phyloP scores from a whole-genome alignment of 2,797 vertebrate genomes.

The Buphagus erythrorhynchus region DNA sequence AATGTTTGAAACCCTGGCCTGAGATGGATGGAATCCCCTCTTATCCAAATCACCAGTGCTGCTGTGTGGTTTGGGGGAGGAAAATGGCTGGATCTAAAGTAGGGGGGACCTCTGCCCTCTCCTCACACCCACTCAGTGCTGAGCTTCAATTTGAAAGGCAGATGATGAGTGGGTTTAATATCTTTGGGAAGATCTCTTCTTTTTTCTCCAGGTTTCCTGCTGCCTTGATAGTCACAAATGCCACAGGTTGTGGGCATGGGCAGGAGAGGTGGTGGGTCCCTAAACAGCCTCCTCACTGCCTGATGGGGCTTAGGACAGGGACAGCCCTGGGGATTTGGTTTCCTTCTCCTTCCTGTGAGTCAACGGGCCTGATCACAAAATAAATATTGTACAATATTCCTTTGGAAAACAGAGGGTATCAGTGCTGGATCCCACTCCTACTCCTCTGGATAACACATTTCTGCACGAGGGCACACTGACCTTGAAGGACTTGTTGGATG shows the following conservation, averaged over 20 bases:
- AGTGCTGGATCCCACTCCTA: not conserved
- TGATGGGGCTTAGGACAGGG: not conserved
- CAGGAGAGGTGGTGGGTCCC: not conserved
- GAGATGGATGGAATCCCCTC: not conserved
- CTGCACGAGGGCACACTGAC: accelerated
- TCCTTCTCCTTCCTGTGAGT: not conserved
- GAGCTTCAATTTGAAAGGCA: not conserved
- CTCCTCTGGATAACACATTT: not conserved
- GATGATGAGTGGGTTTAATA: not conserved
- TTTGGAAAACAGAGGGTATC: not conserved
- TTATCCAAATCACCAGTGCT: not conserved
- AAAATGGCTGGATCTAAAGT: not conserved
- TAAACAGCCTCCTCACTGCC: not conserved
- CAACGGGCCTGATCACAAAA: accelerated
- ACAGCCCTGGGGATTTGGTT: not conserved
- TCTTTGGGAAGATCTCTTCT: not conserved
- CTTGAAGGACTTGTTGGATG: not conserved
- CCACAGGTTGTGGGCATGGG: accelerated
- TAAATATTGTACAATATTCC: not conserved
- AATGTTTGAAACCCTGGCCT: not conserved
- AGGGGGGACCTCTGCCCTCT: not conserved
- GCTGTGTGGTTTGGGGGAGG: not conserved
- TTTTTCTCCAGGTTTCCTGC: not conserved
- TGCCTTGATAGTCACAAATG: not conserved
- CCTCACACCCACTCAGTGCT: not conserved